Conservation (phyloP, 2,888 invertebrate species). For the Leucozona laternaria region DNA sequence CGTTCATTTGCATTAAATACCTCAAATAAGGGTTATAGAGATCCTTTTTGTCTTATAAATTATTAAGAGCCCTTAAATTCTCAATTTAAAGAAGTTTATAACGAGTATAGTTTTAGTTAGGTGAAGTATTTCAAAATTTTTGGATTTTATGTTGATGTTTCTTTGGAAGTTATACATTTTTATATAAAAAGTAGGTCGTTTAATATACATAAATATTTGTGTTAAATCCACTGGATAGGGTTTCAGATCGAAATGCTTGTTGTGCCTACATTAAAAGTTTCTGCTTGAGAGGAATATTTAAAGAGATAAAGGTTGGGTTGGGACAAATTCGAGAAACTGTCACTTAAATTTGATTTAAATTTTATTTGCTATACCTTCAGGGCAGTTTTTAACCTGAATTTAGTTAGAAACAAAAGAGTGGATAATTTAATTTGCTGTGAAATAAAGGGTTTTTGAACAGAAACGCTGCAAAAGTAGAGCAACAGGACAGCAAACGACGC, state of each 20-base stretch:
- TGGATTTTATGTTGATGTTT: neutral
- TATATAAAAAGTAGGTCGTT: neutral
- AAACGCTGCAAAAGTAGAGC: no score
- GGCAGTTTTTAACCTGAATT: neutral
- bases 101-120: neutral
- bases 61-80: constrained; percentile 15
- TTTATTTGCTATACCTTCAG: neutral
- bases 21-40: constrained; percentile 19
- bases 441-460: no score
- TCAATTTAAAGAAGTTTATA: neutral
- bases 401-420: neutral
- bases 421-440: neutral
- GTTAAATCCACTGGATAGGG: neutral
- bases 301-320: neutral
- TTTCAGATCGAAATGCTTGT: neutral
- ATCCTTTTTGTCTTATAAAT: constrained; percentile 27
- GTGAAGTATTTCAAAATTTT: neutral
- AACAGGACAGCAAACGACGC: no score
- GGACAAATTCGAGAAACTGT: neutral
- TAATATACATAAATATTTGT: neutral
- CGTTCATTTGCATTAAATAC: constrained; percentile 22
- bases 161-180: neutral
- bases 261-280: neutral
- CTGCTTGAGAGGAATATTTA: neutral
- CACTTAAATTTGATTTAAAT: neutral